A percentile compares a stretch with the other conserved stretches of the same genome.
Conservation (phyloP, 2,888 invertebrate species). For the Ectemnius cavifrons region DNA sequence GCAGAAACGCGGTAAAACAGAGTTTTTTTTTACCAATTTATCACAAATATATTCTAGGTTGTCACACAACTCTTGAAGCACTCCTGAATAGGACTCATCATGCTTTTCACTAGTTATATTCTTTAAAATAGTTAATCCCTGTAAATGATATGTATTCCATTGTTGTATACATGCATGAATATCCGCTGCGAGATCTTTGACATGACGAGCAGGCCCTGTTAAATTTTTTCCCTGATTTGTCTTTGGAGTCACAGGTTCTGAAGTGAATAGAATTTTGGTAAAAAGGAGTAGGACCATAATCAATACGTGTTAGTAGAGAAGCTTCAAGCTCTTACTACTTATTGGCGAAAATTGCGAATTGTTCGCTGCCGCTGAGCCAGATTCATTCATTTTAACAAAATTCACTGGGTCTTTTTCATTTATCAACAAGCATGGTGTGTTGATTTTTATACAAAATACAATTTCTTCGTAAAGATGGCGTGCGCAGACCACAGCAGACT, state of each 20-base stretch:
- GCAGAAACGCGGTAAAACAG: not conserved
- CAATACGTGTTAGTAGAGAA: not conserved
- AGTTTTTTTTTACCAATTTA: conserved; percentile 58
- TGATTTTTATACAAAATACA: too few species aligned
- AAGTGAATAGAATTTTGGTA: conserved; percentile 17
- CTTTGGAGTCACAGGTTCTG: conserved; percentile 50
- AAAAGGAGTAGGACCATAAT: not conserved
- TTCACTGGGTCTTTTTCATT: too few species aligned
- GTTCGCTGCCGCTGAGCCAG: not conserved
- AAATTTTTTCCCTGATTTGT: conserved; percentile 78
- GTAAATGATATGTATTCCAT: conserved; percentile 79
- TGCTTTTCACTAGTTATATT: conserved; percentile 68
- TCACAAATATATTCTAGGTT: conserved; percentile 66
- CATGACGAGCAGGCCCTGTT: conserved; percentile 80
- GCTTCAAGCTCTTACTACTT: conserved; percentile 30
- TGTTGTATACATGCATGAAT: conserved; percentile 79
- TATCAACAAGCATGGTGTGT: too few species aligned
- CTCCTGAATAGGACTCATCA: conserved; percentile 61
- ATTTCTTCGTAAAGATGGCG: too few species aligned
- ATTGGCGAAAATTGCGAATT: conserved; percentile 40
- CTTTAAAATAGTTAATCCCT: conserved; percentile 77
- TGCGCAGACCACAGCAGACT: too few species aligned
- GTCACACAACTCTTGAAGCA: conserved; percentile 66
- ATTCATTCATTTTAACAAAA: too few species aligned
- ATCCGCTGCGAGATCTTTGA: conserved; percentile 81